Conservation (phyloP, 2,888 invertebrate genomes). For the Coelogynopora nodosa region DNA sequence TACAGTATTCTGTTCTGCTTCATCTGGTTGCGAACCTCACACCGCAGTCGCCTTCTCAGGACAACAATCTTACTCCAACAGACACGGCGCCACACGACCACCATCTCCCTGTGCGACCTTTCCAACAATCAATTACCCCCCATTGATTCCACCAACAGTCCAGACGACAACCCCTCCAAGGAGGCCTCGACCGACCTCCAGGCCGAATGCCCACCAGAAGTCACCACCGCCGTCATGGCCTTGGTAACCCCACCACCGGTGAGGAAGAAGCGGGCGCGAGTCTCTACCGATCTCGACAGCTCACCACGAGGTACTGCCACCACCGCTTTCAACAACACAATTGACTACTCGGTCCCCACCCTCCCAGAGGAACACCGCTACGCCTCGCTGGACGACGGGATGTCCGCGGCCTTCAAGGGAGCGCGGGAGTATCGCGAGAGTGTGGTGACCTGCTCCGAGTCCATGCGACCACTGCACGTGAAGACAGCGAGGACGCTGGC, state of each 20-base stretch:
- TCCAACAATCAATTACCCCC: not conserved
- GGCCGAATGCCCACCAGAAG: not conserved
- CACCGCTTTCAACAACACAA: not conserved
- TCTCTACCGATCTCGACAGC: not conserved
- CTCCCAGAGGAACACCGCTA: not conserved
- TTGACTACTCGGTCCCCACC: not conserved
- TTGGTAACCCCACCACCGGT: too few relatives aligned
- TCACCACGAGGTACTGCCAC: not conserved
- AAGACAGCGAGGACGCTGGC: slow-evolving; percentile 53
- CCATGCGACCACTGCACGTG: slow-evolving; percentile 35
- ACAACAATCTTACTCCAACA: not conserved
- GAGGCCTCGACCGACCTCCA: not conserved
- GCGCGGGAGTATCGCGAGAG: not conserved
- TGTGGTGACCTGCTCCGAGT: not conserved
- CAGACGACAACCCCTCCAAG: not conserved
- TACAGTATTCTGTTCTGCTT: not conserved
- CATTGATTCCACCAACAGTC: not conserved
- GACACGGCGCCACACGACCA: not conserved
- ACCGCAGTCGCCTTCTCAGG: not conserved
- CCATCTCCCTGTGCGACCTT: not conserved
- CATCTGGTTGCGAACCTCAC: not conserved
- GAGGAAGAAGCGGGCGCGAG: too few relatives aligned
- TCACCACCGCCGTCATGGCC: too few relatives aligned
- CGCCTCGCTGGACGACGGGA: not conserved
- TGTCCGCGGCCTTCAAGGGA: not conserved